A percentile compares a stretch with the other conserved stretches of the same genome.
phyloP scores from a whole-genome alignment of 2,113 vertebrate species.

The Marmota monax region DNA sequence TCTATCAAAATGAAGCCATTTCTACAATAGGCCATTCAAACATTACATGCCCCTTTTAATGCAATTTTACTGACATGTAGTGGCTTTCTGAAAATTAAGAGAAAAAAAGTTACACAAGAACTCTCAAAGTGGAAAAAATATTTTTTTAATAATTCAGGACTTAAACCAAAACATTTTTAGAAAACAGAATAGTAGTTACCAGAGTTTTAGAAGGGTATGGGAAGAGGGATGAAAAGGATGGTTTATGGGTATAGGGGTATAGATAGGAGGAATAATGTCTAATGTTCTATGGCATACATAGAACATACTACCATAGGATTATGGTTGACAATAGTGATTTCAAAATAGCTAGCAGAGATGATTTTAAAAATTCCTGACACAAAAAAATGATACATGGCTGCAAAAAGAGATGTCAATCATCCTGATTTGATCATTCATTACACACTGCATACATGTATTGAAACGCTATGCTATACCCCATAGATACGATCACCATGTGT shows the following conservation, averaged over 20 bases:
- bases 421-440: not conserved
- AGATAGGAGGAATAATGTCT: not conserved
- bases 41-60: not conserved
- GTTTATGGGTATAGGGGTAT: not conserved
- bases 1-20: constrained; percentile 50
- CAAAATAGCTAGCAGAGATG: not conserved
- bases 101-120: not conserved
- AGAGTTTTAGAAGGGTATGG: not conserved
- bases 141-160: constrained; percentile 12
- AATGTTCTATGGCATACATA: not conserved
- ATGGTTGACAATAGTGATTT: not conserved
- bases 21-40: constrained; percentile 34
- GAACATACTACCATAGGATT: not conserved
- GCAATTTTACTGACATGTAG: constrained; percentile 37
- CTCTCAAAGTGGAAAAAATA: not conserved
- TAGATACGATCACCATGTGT: not conserved
- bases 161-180: constrained; percentile 50
- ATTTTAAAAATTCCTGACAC: not conserved
- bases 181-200: not conserved
- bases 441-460: not conserved
- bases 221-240: not conserved
- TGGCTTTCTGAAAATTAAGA: not conserved
- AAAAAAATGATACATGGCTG: not conserved
- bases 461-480: not conserved
- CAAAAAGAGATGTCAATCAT: not conserved